phyloP scores from a whole-genome alignment of 2,797 vertebrate species.

The Melanotaenia boesemani region DNA sequence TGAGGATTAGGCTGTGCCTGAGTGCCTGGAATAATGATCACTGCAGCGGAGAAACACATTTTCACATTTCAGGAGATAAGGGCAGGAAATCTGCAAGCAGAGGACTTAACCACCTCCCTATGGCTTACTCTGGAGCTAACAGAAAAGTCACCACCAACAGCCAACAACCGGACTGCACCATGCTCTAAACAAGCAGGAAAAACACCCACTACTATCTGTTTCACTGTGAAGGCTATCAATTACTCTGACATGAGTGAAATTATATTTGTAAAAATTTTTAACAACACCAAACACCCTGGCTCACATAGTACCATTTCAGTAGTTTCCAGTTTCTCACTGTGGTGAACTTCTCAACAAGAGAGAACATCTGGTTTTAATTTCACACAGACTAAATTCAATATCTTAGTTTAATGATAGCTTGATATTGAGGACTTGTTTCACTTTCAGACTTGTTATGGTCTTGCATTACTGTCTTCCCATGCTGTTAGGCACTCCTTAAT shows the following conservation, averaged over 20 bases:
- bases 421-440: conserved; percentile 41
- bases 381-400: conserved; percentile 38
- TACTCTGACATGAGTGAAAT: conserved; percentile 29
- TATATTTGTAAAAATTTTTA: conserved; percentile 7
- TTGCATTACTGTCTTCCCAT: conserved; percentile 11
- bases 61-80: conserved; percentile 82
- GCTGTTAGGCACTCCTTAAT: conserved; percentile 51
- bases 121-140: conserved; percentile 70
- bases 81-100: conserved; percentile 77
- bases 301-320: conserved; percentile 9
- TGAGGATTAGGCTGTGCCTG: conserved; percentile 80
- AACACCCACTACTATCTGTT: conserved; percentile 26
- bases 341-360: conserved; percentile 37
- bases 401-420: conserved; percentile 52
- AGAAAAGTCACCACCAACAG: conserved; percentile 59
- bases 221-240: conserved; percentile 27
- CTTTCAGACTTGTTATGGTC: conserved; percentile 47
- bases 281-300: neutral
- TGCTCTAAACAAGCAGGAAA: conserved; percentile 28
- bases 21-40: conserved; percentile 84
- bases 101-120: conserved; percentile 79
- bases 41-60: conserved; percentile 81
- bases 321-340: conserved; percentile 26
- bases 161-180: conserved; percentile 24
- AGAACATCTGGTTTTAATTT: conserved; percentile 45